Evolutionary conservation across 2,797 vertebrate genomes (phyloP).

Genomic region (Tadarida brasiliensis): DNA sequence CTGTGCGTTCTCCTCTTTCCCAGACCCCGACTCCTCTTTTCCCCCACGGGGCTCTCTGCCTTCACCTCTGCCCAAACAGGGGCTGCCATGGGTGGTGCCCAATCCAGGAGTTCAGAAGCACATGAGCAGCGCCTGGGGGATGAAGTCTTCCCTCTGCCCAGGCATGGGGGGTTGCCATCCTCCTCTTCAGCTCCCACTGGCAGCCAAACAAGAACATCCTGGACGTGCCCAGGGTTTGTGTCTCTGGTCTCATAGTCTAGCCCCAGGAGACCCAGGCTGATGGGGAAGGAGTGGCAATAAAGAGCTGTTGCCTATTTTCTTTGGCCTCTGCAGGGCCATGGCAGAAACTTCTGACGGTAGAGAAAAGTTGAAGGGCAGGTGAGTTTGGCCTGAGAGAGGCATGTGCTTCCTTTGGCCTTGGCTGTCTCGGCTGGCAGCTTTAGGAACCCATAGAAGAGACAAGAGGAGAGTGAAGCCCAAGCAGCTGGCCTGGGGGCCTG

Average conservation of each 20-base stretch:
- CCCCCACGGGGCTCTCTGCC: not conserved
- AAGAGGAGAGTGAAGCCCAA: constrained; percentile 57
- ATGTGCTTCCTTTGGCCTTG: constrained; percentile 83
- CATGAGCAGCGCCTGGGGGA: not conserved
- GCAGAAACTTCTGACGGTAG: constrained; percentile 3
- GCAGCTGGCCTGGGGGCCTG: constrained; percentile 57
- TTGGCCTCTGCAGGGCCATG: not conserved
- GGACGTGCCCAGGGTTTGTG: not conserved
- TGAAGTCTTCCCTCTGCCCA: not conserved
- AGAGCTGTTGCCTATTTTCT: constrained; percentile 28
- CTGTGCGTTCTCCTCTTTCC: not conserved
- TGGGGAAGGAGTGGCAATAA: not conserved
- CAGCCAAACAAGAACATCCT: not conserved
- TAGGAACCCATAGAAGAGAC: constrained; percentile 76
- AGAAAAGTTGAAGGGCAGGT: constrained; percentile 6
- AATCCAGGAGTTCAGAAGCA: not conserved
- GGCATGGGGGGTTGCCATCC: not conserved
- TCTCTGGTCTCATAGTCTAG: constrained; percentile 38
- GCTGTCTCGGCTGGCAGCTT: constrained; percentile 75
- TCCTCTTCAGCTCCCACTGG: not conserved
- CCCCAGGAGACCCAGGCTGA: not conserved
- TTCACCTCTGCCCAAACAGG: not conserved
- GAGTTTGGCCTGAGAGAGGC: constrained; percentile 75
- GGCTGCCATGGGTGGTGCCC: not conserved
- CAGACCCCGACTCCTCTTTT: not conserved